Conservation (phyloP, 2,888 invertebrate genomes). For the Lysandra bellargus region DNA sequence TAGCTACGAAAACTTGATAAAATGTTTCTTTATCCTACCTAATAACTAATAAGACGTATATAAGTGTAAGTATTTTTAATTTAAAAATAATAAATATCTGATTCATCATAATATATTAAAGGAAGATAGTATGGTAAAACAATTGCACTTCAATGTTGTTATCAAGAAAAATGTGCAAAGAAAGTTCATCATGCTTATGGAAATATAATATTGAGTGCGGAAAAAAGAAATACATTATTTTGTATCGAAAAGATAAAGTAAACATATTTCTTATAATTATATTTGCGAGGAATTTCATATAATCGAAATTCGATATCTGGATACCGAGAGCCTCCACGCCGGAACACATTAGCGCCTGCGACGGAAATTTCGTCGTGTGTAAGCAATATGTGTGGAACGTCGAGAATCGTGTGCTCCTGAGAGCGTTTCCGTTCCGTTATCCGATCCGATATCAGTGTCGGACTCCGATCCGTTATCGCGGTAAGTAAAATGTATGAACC, state of each 20-base stretch:
- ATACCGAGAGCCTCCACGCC: not conserved
- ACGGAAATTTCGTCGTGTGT: not conserved
- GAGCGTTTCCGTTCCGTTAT: too few species aligned
- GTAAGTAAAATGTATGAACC: too few species aligned
- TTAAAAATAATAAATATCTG: not conserved
- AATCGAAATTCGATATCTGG: constrained; percentile 10
- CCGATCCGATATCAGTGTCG: too few species aligned
- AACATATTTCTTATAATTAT: not conserved
- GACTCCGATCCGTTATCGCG: too few species aligned
- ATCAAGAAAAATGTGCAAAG: not conserved
- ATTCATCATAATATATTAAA: too few species aligned
- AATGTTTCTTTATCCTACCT: not conserved
- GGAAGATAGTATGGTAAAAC: too few species aligned
- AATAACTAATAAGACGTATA: not conserved
- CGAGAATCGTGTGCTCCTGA: too few species aligned
- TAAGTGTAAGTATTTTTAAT: not conserved
- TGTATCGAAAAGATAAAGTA: not conserved
- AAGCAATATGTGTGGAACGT: not conserved
- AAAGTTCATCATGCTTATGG: not conserved
- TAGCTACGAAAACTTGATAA: not conserved
- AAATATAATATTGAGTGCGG: not conserved
- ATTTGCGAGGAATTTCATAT: not conserved
- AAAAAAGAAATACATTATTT: not conserved
- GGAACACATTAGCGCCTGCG: constrained; percentile 29
- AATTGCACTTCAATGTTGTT: not conserved